A percentile compares a stretch with the other conserved stretches of the same genome.
Conservation (phyloP, 2,113 vertebrate species). For the Elgaria multicarinata region DNA sequence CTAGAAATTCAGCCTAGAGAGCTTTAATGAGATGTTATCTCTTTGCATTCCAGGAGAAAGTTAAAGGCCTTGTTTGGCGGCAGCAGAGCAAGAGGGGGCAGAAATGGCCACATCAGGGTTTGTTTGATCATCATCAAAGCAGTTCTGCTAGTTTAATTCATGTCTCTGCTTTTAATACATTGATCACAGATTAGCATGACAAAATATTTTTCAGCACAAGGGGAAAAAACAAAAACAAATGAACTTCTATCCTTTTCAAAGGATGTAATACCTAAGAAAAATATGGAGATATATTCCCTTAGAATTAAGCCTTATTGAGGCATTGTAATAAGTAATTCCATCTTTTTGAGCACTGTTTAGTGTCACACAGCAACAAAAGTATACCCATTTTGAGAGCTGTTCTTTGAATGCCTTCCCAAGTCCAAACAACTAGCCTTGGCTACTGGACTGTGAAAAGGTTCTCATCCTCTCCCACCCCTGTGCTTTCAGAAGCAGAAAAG, state of each 20-base stretch:
- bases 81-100: constrained; percentile 58
- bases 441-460: constrained; percentile 5
- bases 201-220: constrained; percentile 48
- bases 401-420: constrained; percentile 73
- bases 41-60: constrained; percentile 64
- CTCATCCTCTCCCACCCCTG: not conserved
- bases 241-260: constrained; percentile 40
- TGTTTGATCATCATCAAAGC: constrained; percentile 67
- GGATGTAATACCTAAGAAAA: constrained; percentile 50
- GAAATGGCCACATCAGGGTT: constrained; percentile 45
- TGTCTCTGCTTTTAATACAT: constrained; percentile 52
- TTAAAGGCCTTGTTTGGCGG: constrained; percentile 54
- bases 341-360: constrained; percentile 57
- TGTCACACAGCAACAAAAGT: constrained; percentile 27
- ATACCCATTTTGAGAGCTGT: constrained; percentile 42
- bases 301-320: constrained; percentile 37
- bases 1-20: constrained; percentile 66
- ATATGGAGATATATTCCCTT: not conserved
- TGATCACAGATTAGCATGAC: constrained; percentile 47
- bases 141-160: constrained; percentile 62
- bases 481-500: accelerated
- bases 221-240: constrained; percentile 34
- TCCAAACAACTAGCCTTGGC: constrained; percentile 55
- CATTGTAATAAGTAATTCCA: constrained; percentile 60
- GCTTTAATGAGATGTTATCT: constrained; percentile 47